phyloP scores from a whole-genome alignment of 1,140 invertebrate genomes.

The Nephotettix cincticeps region DNA sequence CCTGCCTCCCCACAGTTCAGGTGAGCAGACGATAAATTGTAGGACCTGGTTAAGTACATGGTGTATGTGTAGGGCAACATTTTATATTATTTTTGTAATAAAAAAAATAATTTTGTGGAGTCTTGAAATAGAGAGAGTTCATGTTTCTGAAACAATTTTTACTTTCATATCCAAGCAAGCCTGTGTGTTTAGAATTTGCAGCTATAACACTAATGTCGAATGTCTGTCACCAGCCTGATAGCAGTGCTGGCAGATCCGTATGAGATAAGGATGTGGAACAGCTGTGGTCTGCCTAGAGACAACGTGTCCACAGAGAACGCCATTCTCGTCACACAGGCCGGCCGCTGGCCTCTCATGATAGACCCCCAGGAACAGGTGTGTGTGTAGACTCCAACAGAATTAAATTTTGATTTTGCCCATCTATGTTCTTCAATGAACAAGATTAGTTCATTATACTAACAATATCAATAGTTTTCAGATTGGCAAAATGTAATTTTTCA shows the following conservation, averaged over 20 bases:
- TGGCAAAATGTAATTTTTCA: too few relatives aligned
- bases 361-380: constrained; percentile 91
- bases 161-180: not conserved
- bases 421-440: too few relatives aligned
- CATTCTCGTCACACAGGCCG: constrained; percentile 75
- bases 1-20: constrained; percentile 64
- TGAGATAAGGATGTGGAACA: constrained; percentile 82
- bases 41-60: too few relatives aligned
- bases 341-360: constrained; percentile 85
- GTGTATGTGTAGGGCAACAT: too few relatives aligned
- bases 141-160: not conserved
- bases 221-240: constrained; percentile 63
- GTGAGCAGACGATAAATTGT: too few relatives aligned
- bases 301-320: constrained; percentile 85
- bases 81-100: too few relatives aligned
- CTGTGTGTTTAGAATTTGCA: not conserved
- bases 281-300: constrained; percentile 77
- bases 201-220: too few relatives aligned
- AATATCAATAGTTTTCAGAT: too few relatives aligned
- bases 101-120: too few relatives aligned
- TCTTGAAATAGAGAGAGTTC: not conserved
- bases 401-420: too few relatives aligned
- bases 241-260: constrained; percentile 78
- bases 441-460: too few relatives aligned
- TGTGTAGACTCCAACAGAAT: too few relatives aligned